phyloP scores from a whole-genome alignment of 2,113 vertebrate species.

The Poecile atricapillus region DNA sequence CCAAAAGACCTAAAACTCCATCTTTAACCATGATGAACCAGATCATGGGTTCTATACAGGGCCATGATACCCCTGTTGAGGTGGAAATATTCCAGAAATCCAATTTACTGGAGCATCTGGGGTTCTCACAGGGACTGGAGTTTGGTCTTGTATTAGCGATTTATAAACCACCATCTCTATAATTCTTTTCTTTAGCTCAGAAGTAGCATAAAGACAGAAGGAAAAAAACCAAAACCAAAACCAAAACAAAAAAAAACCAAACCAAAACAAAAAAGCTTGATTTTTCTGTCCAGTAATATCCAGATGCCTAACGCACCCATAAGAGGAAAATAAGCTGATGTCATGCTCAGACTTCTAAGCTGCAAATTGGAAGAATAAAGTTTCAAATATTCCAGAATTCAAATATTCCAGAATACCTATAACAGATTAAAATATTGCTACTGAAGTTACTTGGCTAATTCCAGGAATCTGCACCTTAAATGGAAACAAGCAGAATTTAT shows the following conservation, averaged over 20 bases:
- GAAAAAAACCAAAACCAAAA: background rate
- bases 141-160: background rate
- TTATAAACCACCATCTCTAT: background rate
- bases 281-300: background rate
- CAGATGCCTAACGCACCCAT: background rate
- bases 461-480: background rate
- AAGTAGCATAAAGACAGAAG: background rate
- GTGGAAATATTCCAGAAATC: slow-evolving; percentile 2
- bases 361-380: background rate
- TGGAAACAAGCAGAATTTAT: background rate
- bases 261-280: too few species aligned
- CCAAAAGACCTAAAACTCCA: background rate
- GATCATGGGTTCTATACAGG: background rate
- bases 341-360: background rate
- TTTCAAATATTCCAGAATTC: background rate
- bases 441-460: background rate
- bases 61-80: background rate
- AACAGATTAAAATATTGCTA: background rate
- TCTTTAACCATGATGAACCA: background rate
- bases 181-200: background rate
- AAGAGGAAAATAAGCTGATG: background rate
- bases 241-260: too few species aligned
- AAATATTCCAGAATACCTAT: background rate
- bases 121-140: background rate
- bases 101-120: background rate